A percentile compares a stretch with the other conserved stretches of the same genome.
Conservation (phyloP, 1,140 invertebrate species). For the Drosophila saltans region DNA sequence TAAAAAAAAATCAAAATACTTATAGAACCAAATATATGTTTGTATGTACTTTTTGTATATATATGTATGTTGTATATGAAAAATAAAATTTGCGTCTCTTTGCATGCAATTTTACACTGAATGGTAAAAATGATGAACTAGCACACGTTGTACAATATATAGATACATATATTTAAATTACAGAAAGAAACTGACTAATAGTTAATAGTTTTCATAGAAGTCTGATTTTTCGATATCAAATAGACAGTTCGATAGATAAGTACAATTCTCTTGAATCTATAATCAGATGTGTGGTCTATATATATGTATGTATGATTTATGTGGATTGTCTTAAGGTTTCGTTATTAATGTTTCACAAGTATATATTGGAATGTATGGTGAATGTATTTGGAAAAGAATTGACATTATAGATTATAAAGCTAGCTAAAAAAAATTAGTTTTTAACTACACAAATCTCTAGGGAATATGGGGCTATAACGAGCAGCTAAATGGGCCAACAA, state of each 20-base stretch:
- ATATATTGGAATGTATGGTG: constrained; percentile 56
- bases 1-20: constrained; percentile 69
- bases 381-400: constrained; percentile 30
- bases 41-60: constrained; percentile 9
- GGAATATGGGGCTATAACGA: constrained; percentile 12
- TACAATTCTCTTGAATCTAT: constrained; percentile 26
- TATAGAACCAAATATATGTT: constrained; percentile 62
- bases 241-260: constrained; percentile 27
- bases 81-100: constrained; percentile 50
- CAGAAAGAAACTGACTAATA: constrained; percentile 19
- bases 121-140: constrained; percentile 43
- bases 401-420: constrained; percentile 59
- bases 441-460: constrained; percentile 61
- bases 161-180: constrained; percentile 7
- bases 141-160: constrained; percentile 28
- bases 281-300: constrained; percentile 8
- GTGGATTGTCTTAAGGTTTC: constrained; percentile 56
- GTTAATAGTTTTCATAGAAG: constrained; percentile 12
- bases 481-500: constrained; percentile 46
- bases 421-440: constrained; percentile 65
- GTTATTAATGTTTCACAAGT: constrained; percentile 52
- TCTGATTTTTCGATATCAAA: not conserved
- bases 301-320: constrained; percentile 20
- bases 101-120: constrained; percentile 61
- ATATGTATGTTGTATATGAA: constrained; percentile 33